These are phyloP conservation scores for Drosophila grimshawi DNA, from an alignment of 1,140 invertebrate species.

Conservation along the genomic window DNA sequence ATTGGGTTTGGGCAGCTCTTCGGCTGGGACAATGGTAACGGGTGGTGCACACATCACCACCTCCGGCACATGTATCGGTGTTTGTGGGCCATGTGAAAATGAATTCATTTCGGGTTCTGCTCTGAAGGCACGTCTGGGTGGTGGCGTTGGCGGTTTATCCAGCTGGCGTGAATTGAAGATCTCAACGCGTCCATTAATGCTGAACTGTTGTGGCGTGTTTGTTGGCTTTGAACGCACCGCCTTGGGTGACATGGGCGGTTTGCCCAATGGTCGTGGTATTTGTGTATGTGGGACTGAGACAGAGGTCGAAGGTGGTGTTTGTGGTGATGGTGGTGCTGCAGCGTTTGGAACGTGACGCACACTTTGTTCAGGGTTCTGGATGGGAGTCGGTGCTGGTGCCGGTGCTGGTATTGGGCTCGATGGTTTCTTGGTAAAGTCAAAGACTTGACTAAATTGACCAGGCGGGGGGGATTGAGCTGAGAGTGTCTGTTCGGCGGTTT, in stretches of 20 bases:
- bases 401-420: conserved; percentile 16
- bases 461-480: conserved; percentile 12
- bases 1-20: conserved; percentile 78
- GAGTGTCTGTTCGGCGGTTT: conserved; percentile 36
- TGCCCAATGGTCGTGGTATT: conserved; percentile 75
- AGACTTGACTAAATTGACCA: conserved; percentile 62
- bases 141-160: conserved; percentile 60
- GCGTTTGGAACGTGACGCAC: neutral
- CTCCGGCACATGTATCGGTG: conserved; percentile 38
- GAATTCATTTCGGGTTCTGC: conserved; percentile 24
- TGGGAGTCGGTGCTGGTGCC: conserved; percentile 10
- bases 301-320: neutral
- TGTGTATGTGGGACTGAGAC: conserved; percentile 40
- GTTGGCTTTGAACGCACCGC: conserved; percentile 46
- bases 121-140: conserved; percentile 45
- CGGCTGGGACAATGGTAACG: conserved; percentile 72
- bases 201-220: conserved; percentile 58
- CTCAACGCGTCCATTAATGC: conserved; percentile 79
- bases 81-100: neutral
- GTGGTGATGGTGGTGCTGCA: conserved; percentile 1
- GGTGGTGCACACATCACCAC: conserved; percentile 76
- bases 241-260: conserved; percentile 82
- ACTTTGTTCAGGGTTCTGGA: conserved; percentile 18
- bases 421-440: conserved; percentile 65
- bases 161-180: conserved; percentile 79